phyloP scores from a whole-genome alignment of 2,888 invertebrate genomes.

The Syrista parreyssii region DNA sequence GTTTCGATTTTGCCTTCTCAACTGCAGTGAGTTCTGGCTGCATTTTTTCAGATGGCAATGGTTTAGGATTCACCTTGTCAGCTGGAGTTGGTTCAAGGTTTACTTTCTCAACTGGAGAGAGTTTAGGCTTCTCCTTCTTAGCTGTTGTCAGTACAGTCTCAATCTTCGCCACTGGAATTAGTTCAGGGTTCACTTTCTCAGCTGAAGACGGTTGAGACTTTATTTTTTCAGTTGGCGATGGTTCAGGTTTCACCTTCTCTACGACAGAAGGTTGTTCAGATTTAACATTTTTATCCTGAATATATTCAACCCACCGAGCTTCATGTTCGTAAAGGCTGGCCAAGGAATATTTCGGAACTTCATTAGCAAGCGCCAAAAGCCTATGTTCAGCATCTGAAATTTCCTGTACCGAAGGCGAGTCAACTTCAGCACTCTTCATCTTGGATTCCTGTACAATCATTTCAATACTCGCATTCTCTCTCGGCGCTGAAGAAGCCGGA shows the following conservation, averaged over 20 bases:
- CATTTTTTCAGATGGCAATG: too few relatives aligned
- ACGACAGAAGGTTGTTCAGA: slow-evolving; percentile 1
- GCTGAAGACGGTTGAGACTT: not conserved
- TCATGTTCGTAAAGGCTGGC: slow-evolving; percentile 34
- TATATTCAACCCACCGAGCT: slow-evolving; percentile 34
- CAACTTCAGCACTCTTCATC: slow-evolving; percentile 38
- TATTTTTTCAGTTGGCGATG: not conserved
- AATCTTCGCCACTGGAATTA: too few relatives aligned
- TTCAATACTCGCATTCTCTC: slow-evolving; percentile 41
- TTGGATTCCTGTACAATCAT: slow-evolving; percentile 51
- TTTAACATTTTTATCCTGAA: slow-evolving; percentile 9
- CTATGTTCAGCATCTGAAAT: slow-evolving; percentile 23
- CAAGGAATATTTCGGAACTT: slow-evolving; percentile 39
- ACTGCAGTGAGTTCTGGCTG: too few relatives aligned
- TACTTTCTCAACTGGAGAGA: not conserved
- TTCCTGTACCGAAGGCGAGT: slow-evolving; percentile 2
- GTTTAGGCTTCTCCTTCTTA: too few relatives aligned
- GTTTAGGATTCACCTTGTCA: too few relatives aligned
- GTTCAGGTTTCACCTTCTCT: not conserved
- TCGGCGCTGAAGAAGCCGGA: slow-evolving; percentile 17
- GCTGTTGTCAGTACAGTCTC: too few relatives aligned
- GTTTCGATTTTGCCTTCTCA: not conserved
- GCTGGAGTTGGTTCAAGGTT: not conserved
- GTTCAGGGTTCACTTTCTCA: not conserved
- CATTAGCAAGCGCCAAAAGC: slow-evolving; percentile 31